Conservation (phyloP, 2,888 invertebrate genomes). For the Eurois occulta region DNA sequence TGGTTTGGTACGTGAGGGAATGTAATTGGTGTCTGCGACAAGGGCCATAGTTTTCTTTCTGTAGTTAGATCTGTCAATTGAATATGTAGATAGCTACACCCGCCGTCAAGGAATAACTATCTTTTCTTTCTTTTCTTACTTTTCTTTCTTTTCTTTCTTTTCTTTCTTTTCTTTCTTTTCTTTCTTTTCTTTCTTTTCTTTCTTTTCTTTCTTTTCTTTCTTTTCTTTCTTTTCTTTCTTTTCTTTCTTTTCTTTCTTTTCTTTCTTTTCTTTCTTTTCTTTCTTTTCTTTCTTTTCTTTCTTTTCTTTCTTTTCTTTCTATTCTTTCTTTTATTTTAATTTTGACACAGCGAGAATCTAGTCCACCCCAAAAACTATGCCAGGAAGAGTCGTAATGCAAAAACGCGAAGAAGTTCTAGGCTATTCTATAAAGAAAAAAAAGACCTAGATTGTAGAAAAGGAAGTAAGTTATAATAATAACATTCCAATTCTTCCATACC, state of each 20-base stretch:
- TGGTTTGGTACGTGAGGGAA: conserved; percentile 28
- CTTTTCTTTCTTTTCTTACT: no score
- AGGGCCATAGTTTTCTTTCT: background rate
- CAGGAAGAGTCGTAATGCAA: background rate
- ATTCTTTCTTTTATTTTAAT: no score
- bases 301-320: no score
- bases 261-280: no score
- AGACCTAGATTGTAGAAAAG: background rate
- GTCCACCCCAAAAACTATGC: background rate
- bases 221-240: no score
- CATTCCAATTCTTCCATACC: background rate
- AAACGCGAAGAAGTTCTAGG: background rate
- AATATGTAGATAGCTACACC: background rate
- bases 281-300: no score
- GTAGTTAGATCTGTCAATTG: no score
- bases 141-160: no score
- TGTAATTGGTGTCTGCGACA: conserved; percentile 19
- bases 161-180: no score
- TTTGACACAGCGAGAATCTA: background rate
- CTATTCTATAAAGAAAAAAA: background rate
- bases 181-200: no score
- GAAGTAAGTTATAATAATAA: background rate
- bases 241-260: no score
- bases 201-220: no score
- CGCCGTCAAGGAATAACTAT: background rate